Percentiles rank a stretch among this genome's conserved stretches.
Conservation (phyloP, 2,888 invertebrate species). For the Anoplius nigerrimus region DNA sequence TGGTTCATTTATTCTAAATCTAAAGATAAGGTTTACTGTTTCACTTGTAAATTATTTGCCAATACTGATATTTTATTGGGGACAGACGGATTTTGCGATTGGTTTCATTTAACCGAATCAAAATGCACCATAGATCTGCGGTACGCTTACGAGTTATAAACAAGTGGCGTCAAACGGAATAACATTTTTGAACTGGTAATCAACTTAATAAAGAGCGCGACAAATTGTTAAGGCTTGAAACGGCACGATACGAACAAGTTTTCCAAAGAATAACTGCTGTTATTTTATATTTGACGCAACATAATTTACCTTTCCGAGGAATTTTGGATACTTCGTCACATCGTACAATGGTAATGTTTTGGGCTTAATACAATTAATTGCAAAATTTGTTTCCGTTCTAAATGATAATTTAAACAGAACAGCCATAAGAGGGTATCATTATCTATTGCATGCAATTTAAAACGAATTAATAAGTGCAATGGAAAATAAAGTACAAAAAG, state of each 20-base stretch:
- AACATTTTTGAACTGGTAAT: slow-evolving; percentile 6
- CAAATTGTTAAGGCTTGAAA: slow-evolving; percentile 21
- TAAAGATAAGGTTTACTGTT: slow-evolving; percentile 6
- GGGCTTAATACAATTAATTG: slow-evolving; percentile 26
- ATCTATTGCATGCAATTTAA: slow-evolving; percentile 30
- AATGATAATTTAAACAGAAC: slow-evolving; percentile 17
- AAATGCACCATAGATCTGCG: not conserved
- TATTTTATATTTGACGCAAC: slow-evolving; percentile 31
- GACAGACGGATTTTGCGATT: slow-evolving; percentile 5
- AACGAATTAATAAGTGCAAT: slow-evolving; percentile 31
- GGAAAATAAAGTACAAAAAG: slow-evolving; percentile 27
- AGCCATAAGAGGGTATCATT: slow-evolving; percentile 29
- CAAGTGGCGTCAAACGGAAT: not conserved
- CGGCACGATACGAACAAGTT: slow-evolving; percentile 21
- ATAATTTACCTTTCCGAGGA: slow-evolving; percentile 28
- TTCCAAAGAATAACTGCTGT: slow-evolving; percentile 20
- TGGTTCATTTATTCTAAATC: slow-evolving; percentile 8
- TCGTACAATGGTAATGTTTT: slow-evolving; percentile 28
- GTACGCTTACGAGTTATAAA: not conserved
- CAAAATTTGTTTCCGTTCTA: slow-evolving; percentile 19
- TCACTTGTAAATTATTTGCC: slow-evolving; percentile 1
- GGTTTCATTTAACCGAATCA: slow-evolving; percentile 4
- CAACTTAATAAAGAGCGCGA: not conserved
- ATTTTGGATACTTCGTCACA: slow-evolving; percentile 25
- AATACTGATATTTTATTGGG: not conserved